Percentiles rank a stretch among this genome's conserved stretches.
phyloP scores from a whole-genome alignment of 2,797 vertebrate species.

The Mormyrus hasselquistii region DNA sequence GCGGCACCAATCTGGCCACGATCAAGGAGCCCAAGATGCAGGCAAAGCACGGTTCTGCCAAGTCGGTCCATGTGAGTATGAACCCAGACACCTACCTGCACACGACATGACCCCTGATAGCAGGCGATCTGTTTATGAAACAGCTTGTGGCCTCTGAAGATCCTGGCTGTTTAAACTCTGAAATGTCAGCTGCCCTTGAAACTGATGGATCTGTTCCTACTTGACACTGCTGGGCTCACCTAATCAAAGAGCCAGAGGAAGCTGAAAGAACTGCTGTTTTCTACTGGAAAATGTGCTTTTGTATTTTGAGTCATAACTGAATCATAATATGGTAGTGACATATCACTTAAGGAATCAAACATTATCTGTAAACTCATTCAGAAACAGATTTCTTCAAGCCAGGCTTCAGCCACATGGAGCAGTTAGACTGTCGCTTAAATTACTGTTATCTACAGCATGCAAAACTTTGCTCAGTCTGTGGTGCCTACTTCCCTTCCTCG shows the following conservation, averaged over 20 bases:
- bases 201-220: constrained; percentile 53
- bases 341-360: background rate
- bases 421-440: background rate
- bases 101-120: background rate
- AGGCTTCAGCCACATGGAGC: background rate
- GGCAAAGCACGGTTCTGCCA: constrained; percentile 77
- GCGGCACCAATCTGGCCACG: constrained; percentile 86
- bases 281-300: background rate
- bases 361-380: background rate
- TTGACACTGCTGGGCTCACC: constrained; percentile 52
- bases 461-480: background rate
- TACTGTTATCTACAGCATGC: background rate
- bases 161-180: constrained; percentile 73
- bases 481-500: background rate
- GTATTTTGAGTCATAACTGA: background rate
- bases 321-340: background rate
- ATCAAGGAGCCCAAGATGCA: constrained; percentile 91
- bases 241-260: constrained; percentile 39
- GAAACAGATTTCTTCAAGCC: background rate
- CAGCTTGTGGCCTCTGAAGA: constrained; percentile 58
- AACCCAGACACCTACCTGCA: constrained; percentile 6
- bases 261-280: background rate
- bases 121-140: background rate
- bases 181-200: constrained; percentile 66
- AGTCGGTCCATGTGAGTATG: constrained; percentile 79